These are phyloP conservation scores for Camptogramma bilineatum DNA, from an alignment of 2,888 invertebrate genomes.

Conservation along the genomic window DNA sequence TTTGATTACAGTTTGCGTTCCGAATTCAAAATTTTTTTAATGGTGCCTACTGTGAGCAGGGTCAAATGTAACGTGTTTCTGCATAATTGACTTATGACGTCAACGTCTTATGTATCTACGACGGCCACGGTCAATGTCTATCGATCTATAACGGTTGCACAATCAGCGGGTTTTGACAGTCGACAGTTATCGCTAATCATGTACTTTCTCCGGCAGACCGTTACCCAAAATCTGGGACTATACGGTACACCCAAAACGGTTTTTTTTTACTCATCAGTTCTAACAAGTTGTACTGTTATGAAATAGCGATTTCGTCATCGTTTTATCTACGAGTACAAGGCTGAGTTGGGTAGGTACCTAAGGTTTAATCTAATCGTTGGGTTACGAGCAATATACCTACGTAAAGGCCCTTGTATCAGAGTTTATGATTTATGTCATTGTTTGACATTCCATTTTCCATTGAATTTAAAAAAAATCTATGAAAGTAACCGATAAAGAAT, in stretches of 20 bases:
- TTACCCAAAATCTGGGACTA: conserved; percentile 80
- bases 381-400: not conserved
- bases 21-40: not conserved
- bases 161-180: conserved; percentile 64
- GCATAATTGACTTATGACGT: conserved; percentile 27
- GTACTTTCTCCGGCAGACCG: conserved; percentile 74
- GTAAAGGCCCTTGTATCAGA: not conserved
- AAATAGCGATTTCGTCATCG: conserved; percentile 77
- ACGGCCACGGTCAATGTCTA: conserved; percentile 50
- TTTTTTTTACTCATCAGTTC: conserved; percentile 73
- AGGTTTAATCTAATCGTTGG: conserved; percentile 37
- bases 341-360: conserved; percentile 61
- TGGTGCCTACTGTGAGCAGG: not conserved
- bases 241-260: conserved; percentile 78
- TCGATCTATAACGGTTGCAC: conserved; percentile 59
- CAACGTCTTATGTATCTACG: conserved; percentile 3
- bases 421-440: not conserved
- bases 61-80: conserved; percentile 4
- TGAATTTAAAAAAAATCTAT: too few relatives aligned
- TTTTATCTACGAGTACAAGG: conserved; percentile 57
- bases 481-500: not conserved
- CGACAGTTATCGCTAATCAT: conserved; percentile 80
- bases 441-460: too few relatives aligned
- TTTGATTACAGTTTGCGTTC: not conserved
- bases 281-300: conserved; percentile 82